Evolutionary conservation across 2,113 vertebrate species (phyloP).

Genomic region (Trichechus manatus): DNA sequence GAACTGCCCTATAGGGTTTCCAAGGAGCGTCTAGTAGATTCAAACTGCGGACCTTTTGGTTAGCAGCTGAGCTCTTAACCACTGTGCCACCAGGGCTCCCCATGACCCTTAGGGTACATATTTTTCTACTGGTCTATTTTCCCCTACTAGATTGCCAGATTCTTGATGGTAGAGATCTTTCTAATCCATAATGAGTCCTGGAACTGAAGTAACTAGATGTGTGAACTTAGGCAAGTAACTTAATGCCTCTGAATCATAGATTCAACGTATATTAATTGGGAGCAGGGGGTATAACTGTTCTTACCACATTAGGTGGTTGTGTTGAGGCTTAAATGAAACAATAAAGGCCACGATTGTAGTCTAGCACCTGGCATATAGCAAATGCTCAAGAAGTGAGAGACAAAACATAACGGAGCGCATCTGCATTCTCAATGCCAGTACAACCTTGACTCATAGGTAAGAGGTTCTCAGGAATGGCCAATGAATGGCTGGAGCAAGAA

Average conservation of each 20-base stretch:
- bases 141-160: neutral
- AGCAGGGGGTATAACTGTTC: neutral
- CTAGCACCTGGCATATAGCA: neutral
- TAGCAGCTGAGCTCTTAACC: no score
- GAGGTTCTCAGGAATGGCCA: neutral
- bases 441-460: neutral
- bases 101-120: neutral
- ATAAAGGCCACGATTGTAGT: neutral
- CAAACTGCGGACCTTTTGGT: no score
- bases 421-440: neutral
- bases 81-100: no score
- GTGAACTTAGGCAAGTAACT: neutral
- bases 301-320: neutral
- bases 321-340: neutral
- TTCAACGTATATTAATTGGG: neutral
- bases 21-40: no score
- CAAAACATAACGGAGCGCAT: neutral
- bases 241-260: neutral
- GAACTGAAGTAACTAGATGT: constrained; percentile 13
- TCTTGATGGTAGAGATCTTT: neutral
- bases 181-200: neutral
- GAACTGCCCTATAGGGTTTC: no score
- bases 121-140: neutral
- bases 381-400: neutral
- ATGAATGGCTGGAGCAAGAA: neutral